Evolutionary conservation across 2,888 invertebrate species (phyloP), one percentile per base, ranked within the genome.

Genomic region (Rotaria magnacalcarata): DNA sequence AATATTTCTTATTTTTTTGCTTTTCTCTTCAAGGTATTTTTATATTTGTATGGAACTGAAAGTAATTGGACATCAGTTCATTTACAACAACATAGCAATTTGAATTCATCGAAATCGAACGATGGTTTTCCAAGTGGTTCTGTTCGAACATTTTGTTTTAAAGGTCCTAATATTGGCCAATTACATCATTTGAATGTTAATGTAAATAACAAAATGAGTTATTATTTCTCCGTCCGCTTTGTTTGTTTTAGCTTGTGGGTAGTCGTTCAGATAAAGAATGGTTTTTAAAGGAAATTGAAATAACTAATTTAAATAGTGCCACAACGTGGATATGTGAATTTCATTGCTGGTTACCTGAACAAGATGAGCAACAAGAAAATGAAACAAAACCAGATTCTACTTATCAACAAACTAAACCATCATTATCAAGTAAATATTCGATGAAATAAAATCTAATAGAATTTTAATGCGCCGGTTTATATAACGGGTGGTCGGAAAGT

Each of bases 51-150:
- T 47, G 80, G 80, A 80, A 80, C 80, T 5, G 47, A 80, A n/a
- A 47, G n/a, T 11, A 47, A 80, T 47, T 80, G 80, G 80, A 14
- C 43, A n/a, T 80, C 47, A 4, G 24, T 80, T 47, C 24, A 80
- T 80, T n/a, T 80, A 80, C 47, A 14, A 4, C n/a, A 4, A 14
- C 24, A 10, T 11, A n/a, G 1, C 0, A 80, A 80, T 47, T 5
- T 5, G 8, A 47, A 80, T 47, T 80, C n/a, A 4, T 43, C 47
- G 2, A 10, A 14, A 34, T 34, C 67, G 34, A 47, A 24, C 0
- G 75, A 80, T 47, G 80, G 80, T 47, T 80, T 80, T 47, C 80
- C 80, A 43, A n/a, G 47, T 80, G 80, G 80, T 80, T 80, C 80
- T 5, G 47, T 11, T 19, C 47, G 80, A 80, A 47, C 80, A 47